Evolutionary conservation across 2,113 vertebrate genomes (phyloP).

Genomic region (Paramormyrops kingsleyae): DNA sequence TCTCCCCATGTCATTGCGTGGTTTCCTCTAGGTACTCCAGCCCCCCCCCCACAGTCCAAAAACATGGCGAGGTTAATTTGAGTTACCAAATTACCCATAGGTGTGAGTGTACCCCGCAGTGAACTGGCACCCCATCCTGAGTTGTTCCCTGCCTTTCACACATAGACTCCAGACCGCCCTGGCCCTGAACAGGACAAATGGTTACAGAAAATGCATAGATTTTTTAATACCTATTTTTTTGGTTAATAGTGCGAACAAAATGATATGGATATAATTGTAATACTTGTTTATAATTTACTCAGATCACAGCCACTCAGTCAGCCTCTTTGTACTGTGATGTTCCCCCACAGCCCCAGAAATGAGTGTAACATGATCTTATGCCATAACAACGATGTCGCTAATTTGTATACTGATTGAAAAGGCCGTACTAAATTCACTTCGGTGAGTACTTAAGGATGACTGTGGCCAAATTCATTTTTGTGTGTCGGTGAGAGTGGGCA

Average conservation of each 20-base stretch:
- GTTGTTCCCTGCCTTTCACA: background rate
- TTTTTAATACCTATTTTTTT: background rate
- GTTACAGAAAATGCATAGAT: background rate
- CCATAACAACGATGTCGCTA: background rate
- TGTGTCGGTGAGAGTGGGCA: background rate
- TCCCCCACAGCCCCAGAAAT: background rate
- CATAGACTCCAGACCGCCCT: background rate
- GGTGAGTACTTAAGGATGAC: background rate
- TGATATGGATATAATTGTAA: background rate
- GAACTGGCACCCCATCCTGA: background rate
- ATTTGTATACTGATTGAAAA: background rate
- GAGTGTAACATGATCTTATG: background rate
- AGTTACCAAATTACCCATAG: background rate
- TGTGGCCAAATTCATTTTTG: background rate
- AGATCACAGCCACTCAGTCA: background rate
- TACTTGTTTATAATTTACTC: background rate
- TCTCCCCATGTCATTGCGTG: background rate
- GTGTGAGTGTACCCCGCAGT: background rate
- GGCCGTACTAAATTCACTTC: background rate
- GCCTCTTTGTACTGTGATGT: background rate
- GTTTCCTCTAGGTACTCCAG: background rate
- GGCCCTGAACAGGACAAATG: background rate
- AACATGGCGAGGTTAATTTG: background rate
- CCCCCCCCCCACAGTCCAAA: background rate
- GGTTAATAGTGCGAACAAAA: background rate